Percentiles rank a stretch among this genome's conserved stretches.
phyloP scores from a whole-genome alignment of 2,797 vertebrate species.

The Chaetodon trifasciatus region DNA sequence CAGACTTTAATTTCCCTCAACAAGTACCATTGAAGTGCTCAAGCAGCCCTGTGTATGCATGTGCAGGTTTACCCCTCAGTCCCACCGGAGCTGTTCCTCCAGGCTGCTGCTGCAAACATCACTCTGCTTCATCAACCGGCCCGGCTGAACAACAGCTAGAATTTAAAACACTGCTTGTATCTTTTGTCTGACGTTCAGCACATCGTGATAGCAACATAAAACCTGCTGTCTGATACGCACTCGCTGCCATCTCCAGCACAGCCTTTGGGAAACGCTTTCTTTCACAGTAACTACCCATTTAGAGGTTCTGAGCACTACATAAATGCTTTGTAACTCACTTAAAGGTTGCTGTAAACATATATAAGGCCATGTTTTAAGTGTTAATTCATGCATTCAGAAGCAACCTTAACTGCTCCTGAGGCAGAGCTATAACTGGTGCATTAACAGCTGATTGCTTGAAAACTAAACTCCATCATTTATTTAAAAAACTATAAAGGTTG shows the following conservation, averaged over 20 bases:
- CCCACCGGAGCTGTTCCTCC: constrained; percentile 47
- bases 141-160: constrained; percentile 27
- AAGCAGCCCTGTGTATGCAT: constrained; percentile 43
- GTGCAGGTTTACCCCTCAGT: constrained; percentile 52
- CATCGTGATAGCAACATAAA: constrained; percentile 6
- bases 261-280: constrained; percentile 1
- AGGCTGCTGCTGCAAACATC: constrained; percentile 49
- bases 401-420: neutral
- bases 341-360: neutral
- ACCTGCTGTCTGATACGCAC: neutral
- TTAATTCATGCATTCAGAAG: constrained; percentile 10
- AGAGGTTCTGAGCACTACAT: neutral
- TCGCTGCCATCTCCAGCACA: neutral
- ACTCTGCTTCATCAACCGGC: constrained; percentile 25
- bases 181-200: constrained; percentile 16
- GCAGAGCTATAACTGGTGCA: neutral
- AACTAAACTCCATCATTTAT: neutral
- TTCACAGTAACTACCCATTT: neutral
- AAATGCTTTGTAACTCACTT: neutral
- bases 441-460: neutral
- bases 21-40: constrained; percentile 35
- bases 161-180: constrained; percentile 38
- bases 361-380: neutral
- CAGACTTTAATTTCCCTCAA: constrained; percentile 13
- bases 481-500: neutral